Percentiles rank a stretch among this genome's conserved stretches.
These are phyloP conservation scores for Drosophila borborema DNA, from an alignment of 2,888 invertebrate species.

Conservation along the genomic window DNA sequence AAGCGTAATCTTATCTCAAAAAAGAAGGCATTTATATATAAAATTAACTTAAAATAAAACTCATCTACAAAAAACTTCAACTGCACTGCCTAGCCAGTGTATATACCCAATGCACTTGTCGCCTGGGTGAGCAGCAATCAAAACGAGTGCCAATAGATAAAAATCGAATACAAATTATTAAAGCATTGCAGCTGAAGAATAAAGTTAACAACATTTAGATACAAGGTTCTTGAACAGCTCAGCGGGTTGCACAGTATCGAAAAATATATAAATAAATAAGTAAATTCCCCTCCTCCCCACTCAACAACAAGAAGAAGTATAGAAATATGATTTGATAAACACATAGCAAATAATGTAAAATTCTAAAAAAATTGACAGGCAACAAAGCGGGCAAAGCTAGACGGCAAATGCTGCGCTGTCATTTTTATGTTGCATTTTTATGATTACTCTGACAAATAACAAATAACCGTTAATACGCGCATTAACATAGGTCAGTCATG, in stretches of 20 bases:
- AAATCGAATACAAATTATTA: conserved; percentile 46
- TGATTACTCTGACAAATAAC: conserved; percentile 70
- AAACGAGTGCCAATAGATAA: conserved; percentile 46
- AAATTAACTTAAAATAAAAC: too few species aligned
- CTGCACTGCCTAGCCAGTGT: not conserved
- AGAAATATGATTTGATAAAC: conserved; percentile 55
- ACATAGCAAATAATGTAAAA: conserved; percentile 61
- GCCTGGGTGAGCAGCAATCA: conserved; percentile 7
- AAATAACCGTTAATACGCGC: conserved; percentile 70
- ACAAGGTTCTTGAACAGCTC: conserved; percentile 48
- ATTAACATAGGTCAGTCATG: conserved; percentile 73
- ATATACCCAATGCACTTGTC: not conserved
- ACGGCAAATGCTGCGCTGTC: conserved; percentile 52
- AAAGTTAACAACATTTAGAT: conserved; percentile 47
- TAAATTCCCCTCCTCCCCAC: not conserved
- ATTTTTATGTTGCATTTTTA: conserved; percentile 52
- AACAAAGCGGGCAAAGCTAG: conserved; percentile 44
- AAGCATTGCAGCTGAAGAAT: conserved; percentile 43
- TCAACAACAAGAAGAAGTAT: not conserved
- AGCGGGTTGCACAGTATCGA: conserved; percentile 22
- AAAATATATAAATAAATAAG: conserved; percentile 5
- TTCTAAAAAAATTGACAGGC: conserved; percentile 61
- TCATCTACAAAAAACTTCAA: not conserved
- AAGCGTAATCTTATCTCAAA: too few species aligned
- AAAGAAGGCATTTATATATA: too few species aligned